Evolutionary conservation across 2,113 vertebrate species (phyloP).

Genomic region (Indicator indicator): DNA sequence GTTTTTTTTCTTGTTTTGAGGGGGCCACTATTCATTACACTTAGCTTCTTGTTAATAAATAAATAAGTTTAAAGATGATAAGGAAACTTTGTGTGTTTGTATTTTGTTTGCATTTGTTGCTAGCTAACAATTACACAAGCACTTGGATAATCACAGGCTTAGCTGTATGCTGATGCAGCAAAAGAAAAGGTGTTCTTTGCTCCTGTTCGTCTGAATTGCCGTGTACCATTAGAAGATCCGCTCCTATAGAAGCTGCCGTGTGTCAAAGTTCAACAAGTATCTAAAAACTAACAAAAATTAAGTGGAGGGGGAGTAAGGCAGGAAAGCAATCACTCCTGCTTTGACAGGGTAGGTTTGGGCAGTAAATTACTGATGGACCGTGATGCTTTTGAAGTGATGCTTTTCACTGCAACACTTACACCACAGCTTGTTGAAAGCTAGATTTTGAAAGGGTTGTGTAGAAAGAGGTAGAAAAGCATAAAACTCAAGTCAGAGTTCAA

Average conservation of each 20-base stretch:
- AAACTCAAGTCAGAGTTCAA: neutral
- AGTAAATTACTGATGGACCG: neutral
- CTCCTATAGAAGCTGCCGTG: neutral
- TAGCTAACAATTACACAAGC: neutral
- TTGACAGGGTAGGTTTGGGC: neutral
- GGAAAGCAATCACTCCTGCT: neutral
- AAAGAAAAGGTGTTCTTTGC: neutral
- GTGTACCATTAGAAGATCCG: fast-evolving
- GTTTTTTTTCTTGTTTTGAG: neutral
- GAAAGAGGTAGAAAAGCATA: neutral
- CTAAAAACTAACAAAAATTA: neutral
- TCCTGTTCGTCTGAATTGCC: neutral
- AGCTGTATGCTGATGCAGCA: neutral
- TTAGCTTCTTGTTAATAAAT: neutral
- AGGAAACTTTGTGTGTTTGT: neutral
- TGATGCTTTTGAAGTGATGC: neutral
- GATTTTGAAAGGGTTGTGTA: neutral
- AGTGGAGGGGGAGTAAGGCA: neutral
- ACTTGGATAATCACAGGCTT: neutral
- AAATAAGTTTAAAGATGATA: neutral
- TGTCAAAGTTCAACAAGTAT: neutral
- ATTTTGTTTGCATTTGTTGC: neutral
- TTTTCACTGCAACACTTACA: neutral
- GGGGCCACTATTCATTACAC: neutral
- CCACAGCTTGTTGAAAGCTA: neutral